Evolutionary conservation across 2,888 invertebrate genomes (phyloP).

Genomic region (Parnassius glacialis): DNA sequence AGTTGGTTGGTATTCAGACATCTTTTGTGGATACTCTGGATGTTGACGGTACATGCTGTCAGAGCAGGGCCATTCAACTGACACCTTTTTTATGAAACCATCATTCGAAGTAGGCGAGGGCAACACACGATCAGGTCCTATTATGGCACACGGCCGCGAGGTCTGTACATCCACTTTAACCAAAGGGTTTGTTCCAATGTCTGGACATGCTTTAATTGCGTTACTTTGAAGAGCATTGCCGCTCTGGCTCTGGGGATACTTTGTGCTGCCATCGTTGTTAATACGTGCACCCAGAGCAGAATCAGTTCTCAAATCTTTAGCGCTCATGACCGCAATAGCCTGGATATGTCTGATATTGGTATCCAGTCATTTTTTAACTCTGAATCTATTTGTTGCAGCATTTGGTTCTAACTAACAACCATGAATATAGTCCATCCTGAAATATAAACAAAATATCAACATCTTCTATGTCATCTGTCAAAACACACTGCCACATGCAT

Average conservation of each 20-base stretch:
- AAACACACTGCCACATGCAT: conserved; percentile 75
- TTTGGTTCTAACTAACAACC: conserved; percentile 20
- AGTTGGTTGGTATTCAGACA: conserved; percentile 56
- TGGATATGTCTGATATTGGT: conserved; percentile 42
- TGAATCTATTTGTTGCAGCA: conserved; percentile 3
- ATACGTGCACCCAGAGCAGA: conserved; percentile 59
- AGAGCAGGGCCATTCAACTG: conserved; percentile 56
- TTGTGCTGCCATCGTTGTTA: conserved; percentile 63
- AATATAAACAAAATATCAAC: conserved; percentile 75
- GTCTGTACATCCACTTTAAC: conserved; percentile 64
- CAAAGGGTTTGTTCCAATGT: conserved; percentile 62
- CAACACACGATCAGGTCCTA: conserved; percentile 72
- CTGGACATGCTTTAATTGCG: conserved; percentile 64
- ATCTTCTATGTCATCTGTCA: conserved; percentile 71
- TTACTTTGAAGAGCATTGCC: conserved; percentile 52
- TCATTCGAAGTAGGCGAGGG: conserved; percentile 54
- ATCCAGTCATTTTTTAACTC: conserved; percentile 56
- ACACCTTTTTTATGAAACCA: conserved; percentile 55
- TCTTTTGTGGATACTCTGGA: conserved; percentile 64
- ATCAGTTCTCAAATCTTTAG: conserved; percentile 68
- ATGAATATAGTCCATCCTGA: conserved; percentile 57
- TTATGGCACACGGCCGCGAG: conserved; percentile 74
- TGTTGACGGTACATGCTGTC: conserved; percentile 58
- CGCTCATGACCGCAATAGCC: conserved; percentile 65
- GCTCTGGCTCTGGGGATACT: conserved; percentile 58